Percentiles rank a stretch among this genome's conserved stretches.
These are phyloP conservation scores for Pentalonia nigronervosa DNA, from an alignment of 1,140 invertebrate species.

Conservation along the genomic window DNA sequence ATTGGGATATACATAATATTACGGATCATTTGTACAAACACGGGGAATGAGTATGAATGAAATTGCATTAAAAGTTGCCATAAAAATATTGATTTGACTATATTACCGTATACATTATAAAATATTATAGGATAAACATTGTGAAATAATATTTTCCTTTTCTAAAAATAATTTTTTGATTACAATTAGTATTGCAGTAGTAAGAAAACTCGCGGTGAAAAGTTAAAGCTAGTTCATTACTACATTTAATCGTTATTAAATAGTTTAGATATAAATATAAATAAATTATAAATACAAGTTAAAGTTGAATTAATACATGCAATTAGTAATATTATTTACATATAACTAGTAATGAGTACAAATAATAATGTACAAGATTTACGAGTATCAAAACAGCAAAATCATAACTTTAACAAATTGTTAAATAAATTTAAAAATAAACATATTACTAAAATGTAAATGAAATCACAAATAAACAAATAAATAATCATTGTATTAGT, in stretches of 20 bases:
- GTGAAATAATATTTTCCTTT: background rate
- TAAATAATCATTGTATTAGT: background rate
- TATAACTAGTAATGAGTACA: background rate
- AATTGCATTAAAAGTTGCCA: background rate
- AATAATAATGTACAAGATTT: background rate
- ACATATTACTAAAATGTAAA: background rate
- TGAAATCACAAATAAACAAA: background rate
- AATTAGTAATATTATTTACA: constrained; percentile 3
- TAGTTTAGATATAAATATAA: background rate
- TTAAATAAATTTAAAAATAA: background rate
- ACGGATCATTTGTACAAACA: background rate
- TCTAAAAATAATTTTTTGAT: background rate
- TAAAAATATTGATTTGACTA: background rate
- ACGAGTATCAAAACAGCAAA: background rate
- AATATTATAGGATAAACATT: background rate
- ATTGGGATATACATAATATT: background rate
- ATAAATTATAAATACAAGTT: background rate
- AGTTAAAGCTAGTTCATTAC: background rate
- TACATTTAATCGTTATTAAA: background rate
- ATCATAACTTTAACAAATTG: background rate
- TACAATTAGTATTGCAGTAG: background rate
- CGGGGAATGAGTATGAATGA: background rate
- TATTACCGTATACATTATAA: too few species aligned
- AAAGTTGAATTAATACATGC: background rate
- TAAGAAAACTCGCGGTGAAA: background rate